Base-by-base conservation (phyloP, 2,797 vertebrate genomes). In the Enteromius mattozi region DNA sequence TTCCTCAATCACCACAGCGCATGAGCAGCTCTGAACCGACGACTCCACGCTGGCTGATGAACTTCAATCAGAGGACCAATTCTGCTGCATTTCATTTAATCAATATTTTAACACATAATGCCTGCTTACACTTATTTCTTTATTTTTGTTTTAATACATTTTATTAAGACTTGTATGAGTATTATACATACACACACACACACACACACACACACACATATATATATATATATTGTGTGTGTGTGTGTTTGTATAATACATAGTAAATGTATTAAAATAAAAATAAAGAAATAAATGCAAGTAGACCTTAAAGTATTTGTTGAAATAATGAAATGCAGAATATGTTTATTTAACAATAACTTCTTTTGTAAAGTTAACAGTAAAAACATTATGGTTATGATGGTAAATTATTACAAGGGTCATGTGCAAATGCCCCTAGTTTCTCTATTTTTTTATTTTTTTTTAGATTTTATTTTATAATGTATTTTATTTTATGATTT, bases 1-100 rank as follows among this genome's bases (percentile, higher is more conserved):
- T 72, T 75, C 78, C 79, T 80, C 80, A 88, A 83, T 87, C 84
- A 89, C 81, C 40, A 49, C 78, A 81, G 83, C 45, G n/a, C 76
- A 70, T 51, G 54, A 77, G 72, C 45, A 37, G 13, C 71, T 75
- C 59, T 83, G 72, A 83, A 47, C 74, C 56, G 35, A 47, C 35
- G 21, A 42, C 63, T 82, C 63, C 81, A 45, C 19, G 4, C 63
- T 68, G 74, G 24, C 74, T 69, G 14, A 47, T 45, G 27, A 8
- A 59, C 82, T 69, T 45, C 61, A 69, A 40, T 59, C 37, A n/a
- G 47, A 54, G 10, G 6, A 6, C 2, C 10, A 42, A 4, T 51
- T 13, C 45, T 24, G 19, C 13, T 65, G 16, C 56, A 24, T 5
- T 24, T 8, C 37, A 17, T 59, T 61, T 19, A 14, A 72, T 47